A percentile compares a stretch with the other conserved stretches of the same genome.
phyloP scores from a whole-genome alignment of 2,797 vertebrate species.

The Thaleichthys pacificus region DNA sequence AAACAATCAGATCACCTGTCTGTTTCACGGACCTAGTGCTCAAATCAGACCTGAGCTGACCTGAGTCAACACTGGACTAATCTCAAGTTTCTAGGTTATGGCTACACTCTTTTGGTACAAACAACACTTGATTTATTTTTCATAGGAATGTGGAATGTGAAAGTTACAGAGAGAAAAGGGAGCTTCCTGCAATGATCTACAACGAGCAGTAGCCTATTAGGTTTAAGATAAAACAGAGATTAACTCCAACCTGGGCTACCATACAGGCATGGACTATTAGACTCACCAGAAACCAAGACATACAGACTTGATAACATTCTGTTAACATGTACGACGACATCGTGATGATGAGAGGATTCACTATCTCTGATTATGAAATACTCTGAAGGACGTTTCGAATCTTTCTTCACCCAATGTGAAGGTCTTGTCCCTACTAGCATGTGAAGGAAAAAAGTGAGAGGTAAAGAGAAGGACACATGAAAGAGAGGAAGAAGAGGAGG shows the following conservation, averaged over 20 bases:
- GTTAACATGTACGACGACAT: no score
- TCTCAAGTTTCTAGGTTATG: constrained; percentile 30
- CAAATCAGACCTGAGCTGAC: constrained; percentile 18
- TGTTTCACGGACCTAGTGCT: constrained; percentile 40
- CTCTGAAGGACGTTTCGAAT: no score
- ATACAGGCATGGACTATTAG: no score
- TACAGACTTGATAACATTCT: neutral
- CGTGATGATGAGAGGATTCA: no score
- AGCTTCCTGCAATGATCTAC: neutral
- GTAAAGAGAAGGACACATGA: constrained; percentile 8
- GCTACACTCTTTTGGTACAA: constrained; percentile 33
- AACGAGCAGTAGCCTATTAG: neutral
- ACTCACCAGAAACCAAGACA: no score
- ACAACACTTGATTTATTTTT: constrained; percentile 56
- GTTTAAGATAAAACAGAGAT: neutral
- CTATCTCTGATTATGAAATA: no score
- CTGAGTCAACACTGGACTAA: constrained; percentile 32
- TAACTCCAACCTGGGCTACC: neutral
- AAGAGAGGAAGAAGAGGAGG: constrained; percentile 26
- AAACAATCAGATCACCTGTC: constrained; percentile 54
- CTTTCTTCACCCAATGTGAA: no score
- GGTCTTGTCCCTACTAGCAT: neutral
- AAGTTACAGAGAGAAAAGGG: neutral
- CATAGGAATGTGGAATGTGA: constrained; percentile 35
- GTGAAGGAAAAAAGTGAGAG: neutral